These are phyloP conservation scores for Tarsius wallacei DNA, from an alignment of 2,797 vertebrate species.

Conservation along the genomic window DNA sequence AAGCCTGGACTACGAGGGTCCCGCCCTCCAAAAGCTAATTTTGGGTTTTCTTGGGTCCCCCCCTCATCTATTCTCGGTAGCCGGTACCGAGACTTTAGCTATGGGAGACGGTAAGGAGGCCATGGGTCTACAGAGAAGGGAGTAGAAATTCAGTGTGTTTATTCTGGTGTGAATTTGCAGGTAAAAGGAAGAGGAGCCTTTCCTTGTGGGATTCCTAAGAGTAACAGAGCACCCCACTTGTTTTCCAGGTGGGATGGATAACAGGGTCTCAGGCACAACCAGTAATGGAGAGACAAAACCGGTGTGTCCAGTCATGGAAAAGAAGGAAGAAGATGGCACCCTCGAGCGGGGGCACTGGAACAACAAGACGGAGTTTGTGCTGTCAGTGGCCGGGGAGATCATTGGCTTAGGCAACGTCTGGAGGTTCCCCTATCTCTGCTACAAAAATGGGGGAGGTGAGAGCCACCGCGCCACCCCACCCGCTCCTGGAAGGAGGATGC, in stretches of 20 bases:
- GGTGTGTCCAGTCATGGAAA: constrained; percentile 81
- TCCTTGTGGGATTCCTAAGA: not conserved
- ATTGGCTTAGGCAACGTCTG: constrained; percentile 97
- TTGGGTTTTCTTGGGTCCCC: too few species aligned
- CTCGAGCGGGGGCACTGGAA: constrained; percentile 96
- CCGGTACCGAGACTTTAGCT: not conserved
- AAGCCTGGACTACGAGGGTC: too few species aligned
- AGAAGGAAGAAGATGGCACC: constrained; percentile 90
- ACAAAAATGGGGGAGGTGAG: constrained; percentile 98
- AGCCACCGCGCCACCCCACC: not conserved
- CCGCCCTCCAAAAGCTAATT: too few species aligned
- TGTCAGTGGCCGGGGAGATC: constrained; percentile 97
- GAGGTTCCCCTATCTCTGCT: constrained; percentile 98
- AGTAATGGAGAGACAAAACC: constrained; percentile 91
- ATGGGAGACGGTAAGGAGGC: not conserved
- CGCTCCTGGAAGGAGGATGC: not conserved
- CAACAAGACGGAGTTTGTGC: constrained; percentile 96
- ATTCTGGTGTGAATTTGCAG: not conserved
- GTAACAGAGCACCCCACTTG: constrained; percentile 56
- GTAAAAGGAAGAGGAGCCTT: not conserved
- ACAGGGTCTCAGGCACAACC: constrained; percentile 85
- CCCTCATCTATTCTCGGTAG: not conserved
- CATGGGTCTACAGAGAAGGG: rapidly evolving
- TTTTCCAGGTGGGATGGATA: constrained; percentile 92
- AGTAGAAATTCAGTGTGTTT: not conserved